Conservation (phyloP, 2,888 invertebrate species). For the Hirtodrosophila confusa region DNA sequence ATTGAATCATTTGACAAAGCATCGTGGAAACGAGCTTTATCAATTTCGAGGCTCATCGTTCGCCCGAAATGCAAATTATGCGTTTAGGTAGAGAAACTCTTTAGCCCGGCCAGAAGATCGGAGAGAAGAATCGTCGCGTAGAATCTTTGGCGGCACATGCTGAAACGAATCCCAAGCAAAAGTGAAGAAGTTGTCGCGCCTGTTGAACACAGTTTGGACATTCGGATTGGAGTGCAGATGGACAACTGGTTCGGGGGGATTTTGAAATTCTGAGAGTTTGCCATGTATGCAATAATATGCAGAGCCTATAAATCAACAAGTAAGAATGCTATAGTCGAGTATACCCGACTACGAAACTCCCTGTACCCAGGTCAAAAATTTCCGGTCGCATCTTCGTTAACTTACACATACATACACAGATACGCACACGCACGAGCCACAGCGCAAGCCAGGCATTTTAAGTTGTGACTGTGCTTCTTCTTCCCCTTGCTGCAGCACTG, state of each 20-base stretch:
- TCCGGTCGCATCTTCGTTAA: too few relatives aligned
- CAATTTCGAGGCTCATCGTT: slow-evolving; percentile 48
- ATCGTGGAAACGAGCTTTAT: slow-evolving; percentile 55
- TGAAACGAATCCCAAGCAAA: neutral
- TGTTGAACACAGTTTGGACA: slow-evolving; percentile 32
- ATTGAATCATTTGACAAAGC: slow-evolving; percentile 77
- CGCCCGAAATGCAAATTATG: slow-evolving; percentile 69
- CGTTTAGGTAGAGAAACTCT: slow-evolving; percentile 61
- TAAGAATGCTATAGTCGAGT: too few relatives aligned
- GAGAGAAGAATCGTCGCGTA: neutral
- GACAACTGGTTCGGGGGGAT: slow-evolving; percentile 24
- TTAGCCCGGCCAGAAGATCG: slow-evolving; percentile 27
- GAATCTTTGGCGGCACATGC: slow-evolving; percentile 5
- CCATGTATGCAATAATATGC: slow-evolving; percentile 27
- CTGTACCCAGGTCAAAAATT: too few relatives aligned
- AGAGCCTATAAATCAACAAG: slow-evolving; percentile 66
- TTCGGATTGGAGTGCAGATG: slow-evolving; percentile 18
- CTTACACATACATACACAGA: too few relatives aligned
- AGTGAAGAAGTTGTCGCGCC: slow-evolving; percentile 53
- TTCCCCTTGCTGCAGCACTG: too few relatives aligned
- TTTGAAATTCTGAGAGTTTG: slow-evolving; percentile 1
- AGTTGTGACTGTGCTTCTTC: too few relatives aligned
- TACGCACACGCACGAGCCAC: too few relatives aligned
- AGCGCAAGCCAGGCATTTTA: too few relatives aligned
- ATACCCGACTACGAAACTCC: too few relatives aligned